These are phyloP conservation scores for Cyphomyrus discorhynchus DNA, from an alignment of 2,113 vertebrate species.

Conservation along the genomic window DNA sequence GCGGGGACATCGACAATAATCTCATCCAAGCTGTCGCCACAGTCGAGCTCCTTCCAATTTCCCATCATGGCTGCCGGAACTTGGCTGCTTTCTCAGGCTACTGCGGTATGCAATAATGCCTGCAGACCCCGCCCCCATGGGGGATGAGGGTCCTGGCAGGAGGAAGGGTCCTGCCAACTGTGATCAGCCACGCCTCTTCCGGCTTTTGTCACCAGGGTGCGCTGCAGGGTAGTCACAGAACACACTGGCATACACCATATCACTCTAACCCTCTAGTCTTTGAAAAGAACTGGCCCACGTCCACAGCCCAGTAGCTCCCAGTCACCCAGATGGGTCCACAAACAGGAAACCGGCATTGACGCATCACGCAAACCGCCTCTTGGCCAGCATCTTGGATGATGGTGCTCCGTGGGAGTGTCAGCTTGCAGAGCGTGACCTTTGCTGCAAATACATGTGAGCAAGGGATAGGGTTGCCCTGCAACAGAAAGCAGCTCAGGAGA, in stretches of 20 bases:
- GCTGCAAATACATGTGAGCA: not conserved
- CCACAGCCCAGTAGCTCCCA: not conserved
- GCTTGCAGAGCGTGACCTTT: not conserved
- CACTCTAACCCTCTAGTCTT: not conserved
- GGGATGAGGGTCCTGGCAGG: not conserved
- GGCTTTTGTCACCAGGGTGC: not conserved
- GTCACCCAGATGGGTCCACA: not conserved
- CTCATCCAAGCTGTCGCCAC: constrained; percentile 8
- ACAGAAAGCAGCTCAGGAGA: not conserved
- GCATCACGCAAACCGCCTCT: not conserved
- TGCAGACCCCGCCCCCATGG: not conserved
- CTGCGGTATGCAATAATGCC: not conserved
- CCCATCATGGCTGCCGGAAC: not conserved
- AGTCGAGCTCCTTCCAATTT: not conserved
- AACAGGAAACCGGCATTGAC: not conserved
- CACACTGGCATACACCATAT: not conserved
- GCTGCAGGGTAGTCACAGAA: not conserved
- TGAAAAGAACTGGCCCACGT: not conserved
- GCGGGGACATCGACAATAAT: not conserved
- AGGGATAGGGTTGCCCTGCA: not conserved
- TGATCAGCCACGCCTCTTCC: not conserved
- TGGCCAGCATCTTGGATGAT: not conserved
- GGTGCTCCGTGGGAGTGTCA: not conserved
- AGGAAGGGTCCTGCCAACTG: not conserved
- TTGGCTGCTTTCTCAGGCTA: not conserved